These are phyloP conservation scores for Merluccius polli DNA, from an alignment of 2,797 vertebrate species.

Conservation along the genomic window DNA sequence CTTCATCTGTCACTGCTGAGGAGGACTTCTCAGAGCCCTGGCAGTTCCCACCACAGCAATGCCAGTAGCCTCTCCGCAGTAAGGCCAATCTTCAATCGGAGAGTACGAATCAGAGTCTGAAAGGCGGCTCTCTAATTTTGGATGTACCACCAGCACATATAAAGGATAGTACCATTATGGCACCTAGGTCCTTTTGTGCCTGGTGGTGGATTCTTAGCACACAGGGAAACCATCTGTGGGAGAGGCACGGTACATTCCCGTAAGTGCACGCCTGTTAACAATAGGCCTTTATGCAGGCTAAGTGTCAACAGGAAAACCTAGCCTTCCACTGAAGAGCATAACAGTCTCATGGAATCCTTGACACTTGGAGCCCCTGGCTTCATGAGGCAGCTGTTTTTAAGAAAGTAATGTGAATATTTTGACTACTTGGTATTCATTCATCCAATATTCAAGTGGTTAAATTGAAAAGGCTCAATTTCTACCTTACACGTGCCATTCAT, in stretches of 20 bases:
- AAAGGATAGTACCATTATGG: slow-evolving; percentile 29
- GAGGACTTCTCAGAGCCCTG: slow-evolving; percentile 45
- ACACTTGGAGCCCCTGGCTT: neutral
- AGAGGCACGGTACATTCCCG: slow-evolving; percentile 27
- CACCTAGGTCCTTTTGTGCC: slow-evolving; percentile 16
- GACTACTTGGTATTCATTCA: neutral
- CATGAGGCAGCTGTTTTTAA: neutral
- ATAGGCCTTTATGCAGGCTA: slow-evolving; percentile 37
- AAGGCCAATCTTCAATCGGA: slow-evolving; percentile 24
- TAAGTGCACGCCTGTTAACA: slow-evolving; percentile 45
- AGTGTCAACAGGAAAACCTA: slow-evolving; percentile 44
- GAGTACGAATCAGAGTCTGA: slow-evolving; percentile 23
- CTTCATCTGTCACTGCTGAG: slow-evolving; percentile 53
- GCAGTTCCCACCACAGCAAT: slow-evolving; percentile 34
- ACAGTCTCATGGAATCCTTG: slow-evolving; percentile 32
- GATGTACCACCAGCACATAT: slow-evolving; percentile 3
- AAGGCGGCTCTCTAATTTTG: slow-evolving; percentile 18
- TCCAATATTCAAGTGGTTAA: neutral
- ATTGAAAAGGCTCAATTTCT: neutral
- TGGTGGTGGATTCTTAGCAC: slow-evolving; percentile 12
- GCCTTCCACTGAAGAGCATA: slow-evolving; percentile 18
- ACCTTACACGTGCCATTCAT: neutral
- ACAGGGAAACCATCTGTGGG: slow-evolving; percentile 25
- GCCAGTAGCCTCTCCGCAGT: slow-evolving; percentile 26
- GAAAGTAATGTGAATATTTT: neutral